Conservation (phyloP, 2,113 vertebrate species). For the Cyprinodon brontotheroides region DNA sequence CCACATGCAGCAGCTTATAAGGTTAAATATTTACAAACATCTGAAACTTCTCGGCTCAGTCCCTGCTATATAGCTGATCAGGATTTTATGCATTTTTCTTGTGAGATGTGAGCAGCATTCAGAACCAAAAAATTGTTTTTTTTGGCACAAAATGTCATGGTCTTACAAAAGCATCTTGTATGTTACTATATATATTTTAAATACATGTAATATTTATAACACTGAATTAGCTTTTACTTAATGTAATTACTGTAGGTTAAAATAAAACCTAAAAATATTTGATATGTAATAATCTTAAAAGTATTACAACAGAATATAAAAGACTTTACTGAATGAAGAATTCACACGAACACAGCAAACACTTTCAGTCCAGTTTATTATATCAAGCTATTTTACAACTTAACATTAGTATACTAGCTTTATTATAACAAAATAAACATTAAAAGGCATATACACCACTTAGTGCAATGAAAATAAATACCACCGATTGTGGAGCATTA, state of each 20-base stretch:
- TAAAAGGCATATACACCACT: constrained; percentile 61
- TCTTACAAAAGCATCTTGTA: too few species aligned
- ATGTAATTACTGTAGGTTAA: too few species aligned
- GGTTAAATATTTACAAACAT: neutral
- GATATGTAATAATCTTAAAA: neutral
- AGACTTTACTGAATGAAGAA: neutral
- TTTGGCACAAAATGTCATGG: neutral
- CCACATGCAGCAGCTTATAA: neutral
- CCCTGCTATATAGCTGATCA: too few species aligned
- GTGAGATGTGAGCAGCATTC: neutral
- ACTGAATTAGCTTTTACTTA: too few species aligned
- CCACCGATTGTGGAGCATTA: constrained; percentile 41
- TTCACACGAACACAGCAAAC: neutral
- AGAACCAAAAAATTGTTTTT: neutral
- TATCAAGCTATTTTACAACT: constrained; percentile 61
- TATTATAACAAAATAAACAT: constrained; percentile 55
- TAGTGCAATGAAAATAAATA: constrained; percentile 64
- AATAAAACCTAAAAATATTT: too few species aligned
- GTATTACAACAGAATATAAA: neutral
- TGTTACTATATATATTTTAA: too few species aligned
- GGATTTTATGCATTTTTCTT: neutral
- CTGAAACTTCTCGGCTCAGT: too few species aligned
- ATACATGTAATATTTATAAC: too few species aligned
- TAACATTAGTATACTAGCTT: constrained; percentile 59
- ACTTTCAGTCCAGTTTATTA: constrained; percentile 65